phyloP scores from a whole-genome alignment of 30 jellyfish, hydroid and myxozoan genomes.

The Hydractinia symbiolongicarpus region DNA sequence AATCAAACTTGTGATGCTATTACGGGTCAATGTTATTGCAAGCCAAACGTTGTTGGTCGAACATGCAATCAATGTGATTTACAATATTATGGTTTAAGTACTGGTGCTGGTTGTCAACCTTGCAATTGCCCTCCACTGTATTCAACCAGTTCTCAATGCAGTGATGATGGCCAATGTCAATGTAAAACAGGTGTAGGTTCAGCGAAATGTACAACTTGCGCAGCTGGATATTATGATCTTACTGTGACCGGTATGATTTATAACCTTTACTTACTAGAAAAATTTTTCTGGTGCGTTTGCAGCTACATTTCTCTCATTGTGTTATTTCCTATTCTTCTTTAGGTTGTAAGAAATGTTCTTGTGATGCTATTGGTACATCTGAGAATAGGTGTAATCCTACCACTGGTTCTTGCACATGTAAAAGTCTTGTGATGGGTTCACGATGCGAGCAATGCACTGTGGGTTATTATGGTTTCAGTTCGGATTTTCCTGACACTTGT shows the following conservation, averaged over 20 bases:
- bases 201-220: slow-evolving; percentile 68
- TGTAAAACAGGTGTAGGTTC: slow-evolving; percentile 91
- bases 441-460: slow-evolving; percentile 63
- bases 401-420: slow-evolving; percentile 79
- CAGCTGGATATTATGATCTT: slow-evolving; percentile 61
- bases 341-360: slow-evolving; percentile 73
- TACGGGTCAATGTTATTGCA: slow-evolving; percentile 73
- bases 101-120: slow-evolving; percentile 77
- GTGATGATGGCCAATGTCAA: slow-evolving; percentile 65
- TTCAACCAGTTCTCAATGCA: slow-evolving; percentile 74
- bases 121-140: slow-evolving; percentile 60
- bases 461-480: slow-evolving; percentile 78
- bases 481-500: slow-evolving; percentile 63
- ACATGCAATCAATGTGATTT: slow-evolving; percentile 62
- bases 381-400: slow-evolving; percentile 53
- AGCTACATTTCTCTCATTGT: background rate
- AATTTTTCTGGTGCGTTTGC: no score
- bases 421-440: slow-evolving; percentile 48
- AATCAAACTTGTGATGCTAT: slow-evolving; percentile 57
- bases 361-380: slow-evolving; percentile 76
- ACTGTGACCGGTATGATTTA: slow-evolving; percentile 48
- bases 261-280: no score
- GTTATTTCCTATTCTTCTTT: background rate
- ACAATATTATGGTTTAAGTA: slow-evolving; percentile 59
- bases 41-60: slow-evolving; percentile 72